Conservation (phyloP, 2,888 invertebrate genomes). For the Phymatocera aterrima region DNA sequence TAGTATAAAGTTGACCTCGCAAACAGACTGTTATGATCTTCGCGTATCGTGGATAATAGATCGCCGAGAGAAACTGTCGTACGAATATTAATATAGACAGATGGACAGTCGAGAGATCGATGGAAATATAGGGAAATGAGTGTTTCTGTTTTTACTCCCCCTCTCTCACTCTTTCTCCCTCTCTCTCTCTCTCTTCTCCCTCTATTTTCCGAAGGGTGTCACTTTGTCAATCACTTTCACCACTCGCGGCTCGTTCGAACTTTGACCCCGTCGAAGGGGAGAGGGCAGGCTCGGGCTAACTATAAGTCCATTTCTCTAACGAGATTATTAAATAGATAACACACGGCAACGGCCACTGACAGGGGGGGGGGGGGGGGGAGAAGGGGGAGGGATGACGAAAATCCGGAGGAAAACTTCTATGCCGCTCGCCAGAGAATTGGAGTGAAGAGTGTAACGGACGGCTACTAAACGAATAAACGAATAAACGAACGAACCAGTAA, state of each 20-base stretch:
- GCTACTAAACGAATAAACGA: background rate
- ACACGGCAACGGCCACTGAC: background rate
- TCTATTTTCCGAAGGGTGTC: background rate
- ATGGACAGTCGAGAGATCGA: too few species aligned
- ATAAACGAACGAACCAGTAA: slow-evolving; percentile 4
- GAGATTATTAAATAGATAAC: slow-evolving; percentile 35
- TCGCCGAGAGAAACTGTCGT: too few species aligned
- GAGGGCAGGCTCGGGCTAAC: background rate
- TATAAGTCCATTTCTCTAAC: slow-evolving; percentile 9
- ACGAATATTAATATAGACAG: too few species aligned
- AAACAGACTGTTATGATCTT: too few species aligned
- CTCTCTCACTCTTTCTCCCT: background rate
- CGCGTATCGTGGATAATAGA: too few species aligned
- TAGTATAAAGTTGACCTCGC: too few species aligned
- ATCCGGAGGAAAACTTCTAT: too few species aligned
- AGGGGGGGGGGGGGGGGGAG: background rate
- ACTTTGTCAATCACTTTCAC: background rate
- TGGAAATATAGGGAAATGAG: too few species aligned
- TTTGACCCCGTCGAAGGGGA: slow-evolving; percentile 34
- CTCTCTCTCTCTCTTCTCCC: background rate
- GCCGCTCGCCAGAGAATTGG: background rate
- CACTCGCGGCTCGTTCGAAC: slow-evolving; percentile 27
- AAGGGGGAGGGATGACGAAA: background rate
- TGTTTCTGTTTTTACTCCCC: too few species aligned
- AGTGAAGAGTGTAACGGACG: background rate